Evolutionary conservation across 2,113 vertebrate species (phyloP).

Genomic region (Haemorhous mexicanus): DNA sequence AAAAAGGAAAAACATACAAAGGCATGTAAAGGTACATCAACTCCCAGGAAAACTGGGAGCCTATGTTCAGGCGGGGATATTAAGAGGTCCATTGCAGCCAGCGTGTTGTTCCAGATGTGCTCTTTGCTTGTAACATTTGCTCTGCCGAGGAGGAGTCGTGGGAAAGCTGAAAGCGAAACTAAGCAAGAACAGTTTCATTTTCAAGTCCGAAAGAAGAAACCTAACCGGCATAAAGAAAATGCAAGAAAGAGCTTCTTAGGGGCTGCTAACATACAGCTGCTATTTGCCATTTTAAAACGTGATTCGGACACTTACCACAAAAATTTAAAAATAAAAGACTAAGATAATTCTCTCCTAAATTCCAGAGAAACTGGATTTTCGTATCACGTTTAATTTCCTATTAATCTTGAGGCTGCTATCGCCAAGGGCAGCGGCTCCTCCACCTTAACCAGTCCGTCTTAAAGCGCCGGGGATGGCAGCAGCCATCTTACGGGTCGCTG

Average conservation of each 20-base stretch:
- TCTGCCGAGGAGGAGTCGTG: neutral
- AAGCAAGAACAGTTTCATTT: constrained; percentile 20
- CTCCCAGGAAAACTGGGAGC: neutral
- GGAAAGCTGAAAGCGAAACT: constrained; percentile 54
- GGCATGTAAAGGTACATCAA: neutral
- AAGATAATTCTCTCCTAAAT: neutral
- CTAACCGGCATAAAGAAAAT: neutral
- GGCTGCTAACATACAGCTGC: neutral
- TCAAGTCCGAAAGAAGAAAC: neutral
- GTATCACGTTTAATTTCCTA: neutral
- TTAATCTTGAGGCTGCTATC: neutral
- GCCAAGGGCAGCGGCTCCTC: neutral
- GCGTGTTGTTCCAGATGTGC: neutral
- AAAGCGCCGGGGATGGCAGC: neutral
- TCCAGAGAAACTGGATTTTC: neutral
- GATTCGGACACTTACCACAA: neutral
- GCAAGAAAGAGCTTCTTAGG: neutral
- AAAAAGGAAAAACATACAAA: neutral
- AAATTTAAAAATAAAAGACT: neutral
- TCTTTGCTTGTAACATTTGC: neutral
- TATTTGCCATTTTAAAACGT: neutral
- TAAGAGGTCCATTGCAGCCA: neutral
- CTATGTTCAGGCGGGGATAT: accelerated
- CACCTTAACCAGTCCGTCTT: constrained; percentile 12
- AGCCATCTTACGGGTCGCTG: constrained; percentile 49